Percentiles rank a stretch among this genome's conserved stretches.
Evolutionary conservation across 2,888 invertebrate species (phyloP).

Genomic region (Meliscaeva auricollis): DNA sequence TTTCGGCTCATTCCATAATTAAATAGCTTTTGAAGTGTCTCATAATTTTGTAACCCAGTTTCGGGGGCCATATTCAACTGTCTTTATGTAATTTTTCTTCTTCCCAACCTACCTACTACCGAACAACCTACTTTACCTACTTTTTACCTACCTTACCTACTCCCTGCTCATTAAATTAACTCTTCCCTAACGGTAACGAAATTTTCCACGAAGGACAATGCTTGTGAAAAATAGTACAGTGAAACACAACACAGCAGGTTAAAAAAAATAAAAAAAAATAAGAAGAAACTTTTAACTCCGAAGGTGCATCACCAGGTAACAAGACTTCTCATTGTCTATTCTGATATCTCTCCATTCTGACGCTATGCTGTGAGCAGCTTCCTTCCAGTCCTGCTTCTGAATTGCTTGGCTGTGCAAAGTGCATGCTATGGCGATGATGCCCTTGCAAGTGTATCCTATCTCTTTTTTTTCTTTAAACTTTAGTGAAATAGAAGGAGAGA

Average conservation of each 20-base stretch:
- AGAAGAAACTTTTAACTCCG: constrained; percentile 41
- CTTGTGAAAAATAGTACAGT: constrained; percentile 16
- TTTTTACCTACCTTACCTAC: not conserved
- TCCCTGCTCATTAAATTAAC: constrained; percentile 48
- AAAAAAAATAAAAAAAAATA: constrained; percentile 5
- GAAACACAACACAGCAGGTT: constrained; percentile 40
- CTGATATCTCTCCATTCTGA: constrained; percentile 51
- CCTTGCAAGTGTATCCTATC: constrained; percentile 67
- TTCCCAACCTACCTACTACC: constrained; percentile 14
- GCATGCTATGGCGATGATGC: constrained; percentile 58
- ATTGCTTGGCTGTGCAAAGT: constrained; percentile 30
- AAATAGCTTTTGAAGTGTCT: constrained; percentile 74
- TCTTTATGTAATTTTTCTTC: constrained; percentile 65
- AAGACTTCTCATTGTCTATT: constrained; percentile 74
- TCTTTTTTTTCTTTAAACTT: constrained; percentile 27
- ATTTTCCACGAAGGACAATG: constrained; percentile 61
- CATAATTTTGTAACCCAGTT: constrained; percentile 76
- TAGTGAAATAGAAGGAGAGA: not conserved
- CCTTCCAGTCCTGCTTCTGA: constrained; percentile 13
- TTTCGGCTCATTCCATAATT: constrained; percentile 63
- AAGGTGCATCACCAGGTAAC: constrained; percentile 67
- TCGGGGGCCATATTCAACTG: constrained; percentile 56
- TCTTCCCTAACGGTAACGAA: constrained; percentile 37
- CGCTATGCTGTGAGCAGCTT: constrained; percentile 22
- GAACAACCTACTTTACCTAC: constrained; percentile 3